Percentiles rank a stretch among this genome's conserved stretches.
These are phyloP conservation scores for cattle (Bos taurus) DNA, from an alignment of 2,113 vertebrate species.

Conservation along the genomic window ARS-UCD2.0 NC_037347.1:25141001-25141500, in stretches of 20 bases:
- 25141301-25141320: neutral
- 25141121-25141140: neutral
- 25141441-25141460: neutral
- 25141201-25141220: neutral
- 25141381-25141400: neutral
- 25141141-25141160: neutral
- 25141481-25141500: neutral
- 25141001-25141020: neutral
- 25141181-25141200: neutral
- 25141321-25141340: neutral
- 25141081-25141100: neutral
- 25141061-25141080: neutral
- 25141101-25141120: neutral
- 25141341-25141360: neutral
- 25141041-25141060: constrained; percentile 17
- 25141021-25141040: constrained; percentile 34
- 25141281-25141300: neutral
- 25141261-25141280: neutral
- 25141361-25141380: neutral
- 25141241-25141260: neutral
- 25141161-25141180: neutral
- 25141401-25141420: neutral
- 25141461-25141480: neutral
- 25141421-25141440: neutral
- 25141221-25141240: neutral